Evolutionary conservation across 2,113 vertebrate genomes (phyloP).

Genomic region (Thoracochromis brauschi): DNA sequence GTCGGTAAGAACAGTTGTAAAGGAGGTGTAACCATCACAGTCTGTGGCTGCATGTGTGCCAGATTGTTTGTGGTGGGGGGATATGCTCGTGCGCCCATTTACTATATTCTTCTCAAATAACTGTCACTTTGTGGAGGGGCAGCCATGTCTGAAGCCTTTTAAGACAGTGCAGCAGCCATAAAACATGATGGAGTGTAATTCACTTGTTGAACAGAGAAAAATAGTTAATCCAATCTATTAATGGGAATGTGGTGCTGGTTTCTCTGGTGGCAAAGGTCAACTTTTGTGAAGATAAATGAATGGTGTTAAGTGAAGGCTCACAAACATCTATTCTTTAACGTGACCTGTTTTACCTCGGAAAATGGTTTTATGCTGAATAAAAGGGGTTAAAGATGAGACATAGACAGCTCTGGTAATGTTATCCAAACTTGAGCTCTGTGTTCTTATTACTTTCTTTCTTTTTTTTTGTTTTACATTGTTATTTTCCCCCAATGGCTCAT

Average conservation of each 20-base stretch:
- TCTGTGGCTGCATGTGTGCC: not conserved
- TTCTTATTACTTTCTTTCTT: not conserved
- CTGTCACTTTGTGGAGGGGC: not conserved
- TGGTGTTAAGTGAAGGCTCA: not conserved
- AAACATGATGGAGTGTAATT: slow-evolving; percentile 2
- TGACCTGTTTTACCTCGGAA: not conserved
- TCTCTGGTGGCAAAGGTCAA: slow-evolving; percentile 13
- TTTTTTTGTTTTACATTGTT: not conserved
- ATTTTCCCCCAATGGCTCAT: slow-evolving; percentile 21
- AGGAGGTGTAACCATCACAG: not conserved
- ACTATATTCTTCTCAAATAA: not conserved
- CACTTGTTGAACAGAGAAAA: slow-evolving; percentile 24
- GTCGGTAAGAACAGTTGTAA: not conserved
- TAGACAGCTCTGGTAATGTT: not conserved
- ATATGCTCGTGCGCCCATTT: not conserved
- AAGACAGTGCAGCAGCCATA: not conserved
- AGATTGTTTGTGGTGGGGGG: not conserved
- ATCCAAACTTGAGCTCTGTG: not conserved
- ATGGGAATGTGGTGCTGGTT: not conserved
- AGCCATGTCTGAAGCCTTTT: slow-evolving; percentile 26
- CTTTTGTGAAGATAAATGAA: not conserved
- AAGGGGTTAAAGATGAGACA: not conserved
- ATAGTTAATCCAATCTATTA: slow-evolving; percentile 23
- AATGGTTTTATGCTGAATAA: not conserved
- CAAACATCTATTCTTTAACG: not conserved